Evolutionary conservation across 2,113 vertebrate species (phyloP).

Genomic region (Buteo buteo): DNA sequence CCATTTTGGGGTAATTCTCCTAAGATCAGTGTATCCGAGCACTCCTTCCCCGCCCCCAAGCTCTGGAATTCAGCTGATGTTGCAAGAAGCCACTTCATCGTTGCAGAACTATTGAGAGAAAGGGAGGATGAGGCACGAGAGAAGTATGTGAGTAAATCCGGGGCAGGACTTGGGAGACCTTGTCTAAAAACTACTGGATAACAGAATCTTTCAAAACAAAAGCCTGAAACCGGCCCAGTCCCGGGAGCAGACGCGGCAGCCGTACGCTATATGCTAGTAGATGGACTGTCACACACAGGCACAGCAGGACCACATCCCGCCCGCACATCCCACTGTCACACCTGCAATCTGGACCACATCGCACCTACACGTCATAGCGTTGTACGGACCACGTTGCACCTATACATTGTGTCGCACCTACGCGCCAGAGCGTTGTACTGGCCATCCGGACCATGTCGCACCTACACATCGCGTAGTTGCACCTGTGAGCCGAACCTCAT

Average conservation of each 20-base stretch:
- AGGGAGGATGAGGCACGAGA: neutral
- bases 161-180: neutral
- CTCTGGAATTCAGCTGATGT: slow-evolving; percentile 47
- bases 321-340: neutral
- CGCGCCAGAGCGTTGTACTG: accelerated
- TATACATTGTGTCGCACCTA: accelerated
- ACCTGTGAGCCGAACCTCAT: neutral
- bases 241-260: neutral
- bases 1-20: neutral
- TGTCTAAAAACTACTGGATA: neutral
- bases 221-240: neutral
- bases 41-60: neutral
- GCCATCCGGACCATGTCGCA: neutral
- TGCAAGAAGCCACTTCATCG: slow-evolving; percentile 27
- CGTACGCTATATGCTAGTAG: accelerated
- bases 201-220: slow-evolving; percentile 1
- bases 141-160: neutral
- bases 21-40: neutral
- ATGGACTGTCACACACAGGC: too few species aligned
- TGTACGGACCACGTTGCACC: neutral
- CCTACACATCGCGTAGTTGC: accelerated
- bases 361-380: accelerated
- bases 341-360: neutral
- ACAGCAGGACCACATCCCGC: neutral
- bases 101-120: neutral